phyloP scores from a whole-genome alignment of 1,140 invertebrate genomes.

The Anadara kagoshimensis region DNA sequence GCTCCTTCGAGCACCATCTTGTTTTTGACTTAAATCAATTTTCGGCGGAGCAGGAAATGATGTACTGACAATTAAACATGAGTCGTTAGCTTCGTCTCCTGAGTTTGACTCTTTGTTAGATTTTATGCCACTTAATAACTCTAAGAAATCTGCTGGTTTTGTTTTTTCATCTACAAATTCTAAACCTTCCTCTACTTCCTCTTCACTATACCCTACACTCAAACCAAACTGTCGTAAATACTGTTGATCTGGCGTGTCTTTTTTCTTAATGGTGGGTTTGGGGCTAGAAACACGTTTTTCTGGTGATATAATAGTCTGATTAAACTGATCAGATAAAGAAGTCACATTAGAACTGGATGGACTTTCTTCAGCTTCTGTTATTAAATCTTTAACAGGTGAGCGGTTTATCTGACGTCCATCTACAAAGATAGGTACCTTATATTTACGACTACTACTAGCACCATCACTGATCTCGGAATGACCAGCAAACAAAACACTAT shows the following conservation, averaged over 20 bases:
- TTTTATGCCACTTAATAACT: constrained; percentile 28
- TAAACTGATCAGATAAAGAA: constrained; percentile 22
- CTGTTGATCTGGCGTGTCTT: constrained; percentile 32
- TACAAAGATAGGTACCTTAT: constrained; percentile 7
- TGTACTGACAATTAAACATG: neutral
- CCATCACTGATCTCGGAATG: constrained; percentile 12
- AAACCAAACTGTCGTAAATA: constrained; percentile 49
- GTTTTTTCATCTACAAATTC: constrained; percentile 49
- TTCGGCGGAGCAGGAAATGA: constrained; percentile 35
- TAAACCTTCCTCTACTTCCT: constrained; percentile 51
- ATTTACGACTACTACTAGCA: constrained; percentile 5
- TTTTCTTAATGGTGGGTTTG: neutral
- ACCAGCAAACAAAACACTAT: constrained; percentile 38
- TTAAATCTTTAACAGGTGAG: neutral
- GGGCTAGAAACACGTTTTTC: neutral
- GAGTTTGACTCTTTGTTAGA: constrained; percentile 12
- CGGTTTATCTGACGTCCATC: constrained; percentile 5
- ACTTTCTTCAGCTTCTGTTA: neutral
- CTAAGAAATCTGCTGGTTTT: constrained; percentile 56
- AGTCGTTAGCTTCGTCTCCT: constrained; percentile 3
- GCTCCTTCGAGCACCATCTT: constrained; percentile 26
- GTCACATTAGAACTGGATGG: neutral
- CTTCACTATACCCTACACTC: constrained; percentile 45
- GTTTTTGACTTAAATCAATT: constrained; percentile 5
- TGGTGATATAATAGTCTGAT: constrained; percentile 22